Evolutionary conservation across 37 sponge, comb jelly and placozoan genomes (phyloP).

Genomic region (Geodia barretti): DNA sequence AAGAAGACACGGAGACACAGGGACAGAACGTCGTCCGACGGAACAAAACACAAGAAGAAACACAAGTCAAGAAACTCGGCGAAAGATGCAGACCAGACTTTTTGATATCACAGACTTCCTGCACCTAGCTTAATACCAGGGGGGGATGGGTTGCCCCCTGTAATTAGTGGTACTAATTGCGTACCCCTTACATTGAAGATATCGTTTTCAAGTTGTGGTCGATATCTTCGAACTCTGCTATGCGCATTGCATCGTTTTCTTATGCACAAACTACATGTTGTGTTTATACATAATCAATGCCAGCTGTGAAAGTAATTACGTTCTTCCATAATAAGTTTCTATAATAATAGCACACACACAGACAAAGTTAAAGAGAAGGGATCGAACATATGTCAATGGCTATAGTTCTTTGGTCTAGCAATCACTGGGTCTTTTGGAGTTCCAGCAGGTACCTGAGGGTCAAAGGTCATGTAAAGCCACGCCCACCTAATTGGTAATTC

Average conservation of each 20-base stretch:
- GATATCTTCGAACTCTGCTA: no score
- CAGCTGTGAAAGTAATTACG: neutral
- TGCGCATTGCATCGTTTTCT: no score
- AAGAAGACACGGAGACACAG: conserved; percentile 21
- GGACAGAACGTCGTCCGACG: conserved; percentile 6
- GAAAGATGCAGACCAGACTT: neutral
- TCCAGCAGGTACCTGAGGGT: neutral
- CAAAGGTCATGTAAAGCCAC: neutral
- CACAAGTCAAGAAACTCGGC: conserved; percentile 2
- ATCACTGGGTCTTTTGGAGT: neutral
- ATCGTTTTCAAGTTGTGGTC: no score
- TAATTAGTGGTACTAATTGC: neutral
- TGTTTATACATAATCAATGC: neutral
- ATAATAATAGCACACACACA: no score
- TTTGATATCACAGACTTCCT: neutral
- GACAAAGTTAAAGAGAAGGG: no score
- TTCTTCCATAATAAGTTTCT: no score
- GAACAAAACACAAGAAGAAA: conserved; percentile 7
- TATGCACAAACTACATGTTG: neutral
- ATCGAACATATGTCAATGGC: neutral
- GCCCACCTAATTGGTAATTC: neutral
- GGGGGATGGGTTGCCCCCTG: conserved; percentile 1
- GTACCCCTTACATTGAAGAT: neutral
- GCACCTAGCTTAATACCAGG: no score
- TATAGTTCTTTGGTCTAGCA: neutral